These are phyloP conservation scores for Anthoscopus minutus DNA, from an alignment of 2,113 vertebrate genomes.

Conservation along the genomic window DNA sequence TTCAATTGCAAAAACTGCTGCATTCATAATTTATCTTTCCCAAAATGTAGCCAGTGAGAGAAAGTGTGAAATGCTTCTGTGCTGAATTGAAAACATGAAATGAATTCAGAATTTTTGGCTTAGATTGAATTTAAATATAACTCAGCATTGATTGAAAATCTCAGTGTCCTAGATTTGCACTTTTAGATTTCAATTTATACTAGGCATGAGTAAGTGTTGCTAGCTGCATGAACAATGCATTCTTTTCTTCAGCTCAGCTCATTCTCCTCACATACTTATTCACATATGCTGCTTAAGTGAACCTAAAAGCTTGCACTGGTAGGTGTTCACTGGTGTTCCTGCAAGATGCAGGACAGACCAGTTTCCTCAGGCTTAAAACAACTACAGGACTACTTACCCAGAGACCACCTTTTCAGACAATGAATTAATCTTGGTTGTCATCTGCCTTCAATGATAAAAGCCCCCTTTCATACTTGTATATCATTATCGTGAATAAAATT, in stretches of 20 bases:
- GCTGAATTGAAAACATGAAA: slow-evolving; percentile 3
- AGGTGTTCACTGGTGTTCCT: background rate
- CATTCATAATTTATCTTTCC: background rate
- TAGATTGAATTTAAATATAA: slow-evolving; percentile 39
- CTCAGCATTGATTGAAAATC: slow-evolving; percentile 5
- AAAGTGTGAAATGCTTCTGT: background rate
- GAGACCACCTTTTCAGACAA: background rate
- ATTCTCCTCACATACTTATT: slow-evolving; percentile 19
- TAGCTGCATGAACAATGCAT: slow-evolving; percentile 45
- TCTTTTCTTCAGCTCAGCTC: background rate
- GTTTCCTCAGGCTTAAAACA: background rate
- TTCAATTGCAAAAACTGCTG: background rate
- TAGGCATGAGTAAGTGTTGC: slow-evolving; percentile 8
- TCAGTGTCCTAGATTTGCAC: slow-evolving; percentile 35
- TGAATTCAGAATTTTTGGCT: slow-evolving; percentile 6
- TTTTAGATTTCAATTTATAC: slow-evolving; percentile 26
- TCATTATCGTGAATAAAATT: background rate
- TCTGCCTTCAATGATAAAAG: background rate
- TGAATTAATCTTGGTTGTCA: background rate
- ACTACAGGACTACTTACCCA: background rate
- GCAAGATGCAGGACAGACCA: background rate
- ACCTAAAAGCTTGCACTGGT: background rate
- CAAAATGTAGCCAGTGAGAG: background rate
- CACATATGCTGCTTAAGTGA: slow-evolving; percentile 22
- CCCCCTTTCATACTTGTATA: background rate